phyloP scores from a whole-genome alignment of 2,113 vertebrate genomes.

The Callipepla californica region DNA sequence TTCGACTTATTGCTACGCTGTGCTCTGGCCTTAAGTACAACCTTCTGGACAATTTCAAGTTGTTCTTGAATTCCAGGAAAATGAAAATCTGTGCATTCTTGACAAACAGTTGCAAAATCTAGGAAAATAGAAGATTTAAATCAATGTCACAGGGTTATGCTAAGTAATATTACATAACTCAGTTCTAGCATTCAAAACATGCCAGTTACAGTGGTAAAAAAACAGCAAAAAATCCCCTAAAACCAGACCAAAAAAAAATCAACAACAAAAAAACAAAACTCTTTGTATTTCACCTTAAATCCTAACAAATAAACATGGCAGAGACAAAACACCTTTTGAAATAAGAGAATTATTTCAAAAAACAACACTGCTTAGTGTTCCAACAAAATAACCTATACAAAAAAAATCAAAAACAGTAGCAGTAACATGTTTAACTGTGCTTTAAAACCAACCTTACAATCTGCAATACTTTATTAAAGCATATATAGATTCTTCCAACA shows the following conservation, averaged over 20 bases:
- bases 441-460: neutral
- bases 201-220: neutral
- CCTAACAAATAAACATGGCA: neutral
- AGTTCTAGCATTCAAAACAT: neutral
- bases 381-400: neutral
- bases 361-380: neutral
- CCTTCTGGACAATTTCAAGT: slow-evolving; percentile 91
- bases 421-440: neutral
- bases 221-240: neutral
- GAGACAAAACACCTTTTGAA: neutral
- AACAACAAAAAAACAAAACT: neutral
- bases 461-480: neutral
- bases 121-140: slow-evolving; percentile 5
- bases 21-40: slow-evolving; percentile 91
- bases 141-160: neutral
- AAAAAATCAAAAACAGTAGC: neutral
- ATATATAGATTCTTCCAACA: neutral
- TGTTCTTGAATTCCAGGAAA: slow-evolving; percentile 92
- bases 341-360: neutral
- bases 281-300: neutral
- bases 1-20: slow-evolving; percentile 85
- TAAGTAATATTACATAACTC: neutral
- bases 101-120: slow-evolving; percentile 96
- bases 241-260: neutral
- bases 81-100: slow-evolving; percentile 96